Evolutionary conservation across 2,888 invertebrate species (phyloP), one percentile per base, ranked within the genome.

Genomic region (Bimastos eiseni): DNA sequence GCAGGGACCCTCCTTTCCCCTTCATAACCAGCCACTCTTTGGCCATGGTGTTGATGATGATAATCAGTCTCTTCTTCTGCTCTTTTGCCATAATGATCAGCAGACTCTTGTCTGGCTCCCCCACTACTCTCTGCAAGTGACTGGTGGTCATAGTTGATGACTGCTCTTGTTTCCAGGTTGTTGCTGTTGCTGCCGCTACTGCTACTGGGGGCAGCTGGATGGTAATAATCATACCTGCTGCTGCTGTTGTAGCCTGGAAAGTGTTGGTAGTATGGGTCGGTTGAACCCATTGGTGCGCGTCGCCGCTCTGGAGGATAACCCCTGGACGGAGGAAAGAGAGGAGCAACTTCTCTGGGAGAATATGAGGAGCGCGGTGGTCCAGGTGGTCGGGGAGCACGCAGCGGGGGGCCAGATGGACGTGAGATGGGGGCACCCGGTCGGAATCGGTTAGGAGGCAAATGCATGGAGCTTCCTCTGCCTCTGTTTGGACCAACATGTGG

Each of bases 71-170:
- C n/a, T 8, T n/a, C 70, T 70, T 70, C 70, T 70, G 30, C 6
- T 70, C 70, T 70, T n/a, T 70, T 70, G 70, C n/a, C n/a, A n/a
- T 70, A 70, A 11, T n/a, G 70, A 70, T 70, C 70, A 70, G 70
- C 5, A 11, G 19, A 11, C 8, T 70, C 70, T 6, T 70, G 70
- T 70, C 70, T 70, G n/a, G 70, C 70, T n/a, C n/a, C 70, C 8
- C 36, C 86, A 37, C n/a, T 36, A 34, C 36, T 36, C 19, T 3
- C 36, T 37, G 37, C 17, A 15, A 86, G 86, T 34, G 86, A 86
- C 37, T 86, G 86, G 24, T 86, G 86, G 86, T 86, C 86, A 86
- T 86, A 86, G 37, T 86, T 86, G 86, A 86, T 86, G 37, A 86
- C 86, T 36, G 86, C 86, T 86, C 86, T 34, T 8, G 34, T 13